Evolutionary conservation across 2,113 vertebrate species (phyloP), one percentile per base, ranked within the genome.

Genomic region (Zeus faber): DNA sequence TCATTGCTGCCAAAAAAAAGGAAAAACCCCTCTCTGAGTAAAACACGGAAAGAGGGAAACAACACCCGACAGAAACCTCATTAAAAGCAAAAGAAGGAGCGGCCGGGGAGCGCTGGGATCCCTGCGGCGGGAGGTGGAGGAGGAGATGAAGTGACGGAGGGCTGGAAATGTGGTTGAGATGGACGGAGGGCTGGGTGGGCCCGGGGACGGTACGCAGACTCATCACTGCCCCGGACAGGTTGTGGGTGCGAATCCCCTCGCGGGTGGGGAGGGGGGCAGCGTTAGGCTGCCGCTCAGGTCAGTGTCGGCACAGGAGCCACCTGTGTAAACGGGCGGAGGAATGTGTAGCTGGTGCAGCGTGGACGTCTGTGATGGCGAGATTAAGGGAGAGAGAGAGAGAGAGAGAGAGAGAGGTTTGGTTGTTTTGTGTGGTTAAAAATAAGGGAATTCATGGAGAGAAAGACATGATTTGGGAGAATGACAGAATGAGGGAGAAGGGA

Each of bases 191-290:
- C 11, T 5, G 17, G 54, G 13, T 41, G 55, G 59, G 35, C 53
- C 46, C 49, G 47, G 54, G 52, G 57, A 49, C 51, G 73, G 48
- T 37, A 53, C 14, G n/a, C n/a, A n/a, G n/a, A n/a, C n/a, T n/a
- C n/a, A n/a, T n/a, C n/a, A n/a, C 37, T 24, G n/a, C 21, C 44
- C 24, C 49, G 24, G 52, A 62, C 65, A 27, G 59, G 80, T 69
- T 70, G 78, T 25, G 72, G 78, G 82, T 81, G 77, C 53, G 51
- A 81, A 58, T 84, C 81, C 76, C n/a, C 79, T 48, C 18, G 70
- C 55, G 60, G 39, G 50, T 14, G 22, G n/a, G 43, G 62, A 61
- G 27, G 26, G 23, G 26, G 37, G 40, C 17, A 2, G 40, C 37
- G 29, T 24, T 33, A 43, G 50, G 13, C 37, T 14, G 37, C n/a